These are phyloP conservation scores for Oreochromis tanganicae DNA, from an alignment of 2,113 vertebrate species.

Conservation along the genomic window DNA sequence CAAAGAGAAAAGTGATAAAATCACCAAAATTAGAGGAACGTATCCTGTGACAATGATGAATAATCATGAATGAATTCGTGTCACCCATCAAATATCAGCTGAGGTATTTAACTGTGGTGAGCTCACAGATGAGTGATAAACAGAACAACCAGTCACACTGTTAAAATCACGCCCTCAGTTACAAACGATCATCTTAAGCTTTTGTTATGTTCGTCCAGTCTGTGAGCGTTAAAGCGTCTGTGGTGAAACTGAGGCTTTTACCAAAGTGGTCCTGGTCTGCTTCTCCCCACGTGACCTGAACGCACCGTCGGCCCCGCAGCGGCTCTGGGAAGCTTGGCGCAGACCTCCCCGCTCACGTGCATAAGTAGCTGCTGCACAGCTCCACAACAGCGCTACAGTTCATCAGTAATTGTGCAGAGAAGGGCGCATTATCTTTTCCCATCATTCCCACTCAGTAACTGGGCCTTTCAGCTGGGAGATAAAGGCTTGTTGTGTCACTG, in stretches of 20 bases:
- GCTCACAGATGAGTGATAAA: not conserved
- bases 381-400: constrained; percentile 15
- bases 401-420: constrained; percentile 23
- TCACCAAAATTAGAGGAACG: accelerated
- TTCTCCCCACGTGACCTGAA: not conserved
- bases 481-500: constrained; percentile 13
- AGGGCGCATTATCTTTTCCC: constrained; percentile 18
- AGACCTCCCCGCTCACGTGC: not conserved
- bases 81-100: not conserved
- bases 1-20: not conserved
- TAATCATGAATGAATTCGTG: not conserved
- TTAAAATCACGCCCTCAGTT: not conserved
- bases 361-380: constrained; percentile 14
- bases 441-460: constrained; percentile 9
- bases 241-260: not conserved
- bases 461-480: constrained; percentile 20
- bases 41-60: not conserved
- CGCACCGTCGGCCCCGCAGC: not conserved
- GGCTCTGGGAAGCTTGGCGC: not conserved
- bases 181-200: not conserved
- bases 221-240: not conserved
- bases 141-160: not conserved
- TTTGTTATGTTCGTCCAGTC: not conserved
- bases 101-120: not conserved
- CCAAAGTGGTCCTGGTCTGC: not conserved